These are phyloP conservation scores for Ptiloglossa arizonensis DNA, from an alignment of 1,140 invertebrate species.

Conservation along the genomic window DNA sequence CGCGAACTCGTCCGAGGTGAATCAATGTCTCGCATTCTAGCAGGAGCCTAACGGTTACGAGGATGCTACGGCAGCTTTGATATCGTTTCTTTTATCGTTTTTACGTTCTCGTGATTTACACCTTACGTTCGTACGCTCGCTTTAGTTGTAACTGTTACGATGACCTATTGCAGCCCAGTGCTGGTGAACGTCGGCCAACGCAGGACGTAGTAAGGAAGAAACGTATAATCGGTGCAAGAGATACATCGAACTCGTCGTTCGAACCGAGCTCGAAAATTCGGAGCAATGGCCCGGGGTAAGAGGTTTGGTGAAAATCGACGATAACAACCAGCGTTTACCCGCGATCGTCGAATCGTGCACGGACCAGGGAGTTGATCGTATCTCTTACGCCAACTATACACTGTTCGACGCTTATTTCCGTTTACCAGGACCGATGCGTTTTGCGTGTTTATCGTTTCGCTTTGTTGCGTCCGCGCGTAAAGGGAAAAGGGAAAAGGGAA, in stretches of 20 bases:
- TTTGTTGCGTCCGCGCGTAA: not conserved
- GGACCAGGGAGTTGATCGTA: not conserved
- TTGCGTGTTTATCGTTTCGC: not conserved
- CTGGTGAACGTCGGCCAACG: not conserved
- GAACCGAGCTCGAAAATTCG: not conserved
- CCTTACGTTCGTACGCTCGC: not conserved
- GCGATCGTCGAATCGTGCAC: too few species aligned
- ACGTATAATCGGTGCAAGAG: not conserved
- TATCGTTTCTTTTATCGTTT: not conserved
- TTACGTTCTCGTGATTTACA: too few species aligned
- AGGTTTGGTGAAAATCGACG: too few species aligned
- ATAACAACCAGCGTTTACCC: too few species aligned
- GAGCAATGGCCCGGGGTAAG: too few species aligned
- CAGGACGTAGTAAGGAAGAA: not conserved
- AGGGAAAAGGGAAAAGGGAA: too few species aligned
- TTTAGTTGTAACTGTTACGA: not conserved
- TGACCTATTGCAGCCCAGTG: not conserved
- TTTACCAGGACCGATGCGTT: not conserved
- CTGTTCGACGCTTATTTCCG: too few species aligned
- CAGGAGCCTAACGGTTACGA: constrained; percentile 12
- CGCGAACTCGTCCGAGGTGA: constrained; percentile 55
- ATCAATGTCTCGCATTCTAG: constrained; percentile 52
- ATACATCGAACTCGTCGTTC: not conserved
- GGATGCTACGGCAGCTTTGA: not conserved
- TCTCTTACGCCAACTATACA: not conserved